Evolutionary conservation across 2,888 invertebrate genomes (phyloP), one percentile per base, ranked within the genome.

Genomic region (Lithosia quadra): DNA sequence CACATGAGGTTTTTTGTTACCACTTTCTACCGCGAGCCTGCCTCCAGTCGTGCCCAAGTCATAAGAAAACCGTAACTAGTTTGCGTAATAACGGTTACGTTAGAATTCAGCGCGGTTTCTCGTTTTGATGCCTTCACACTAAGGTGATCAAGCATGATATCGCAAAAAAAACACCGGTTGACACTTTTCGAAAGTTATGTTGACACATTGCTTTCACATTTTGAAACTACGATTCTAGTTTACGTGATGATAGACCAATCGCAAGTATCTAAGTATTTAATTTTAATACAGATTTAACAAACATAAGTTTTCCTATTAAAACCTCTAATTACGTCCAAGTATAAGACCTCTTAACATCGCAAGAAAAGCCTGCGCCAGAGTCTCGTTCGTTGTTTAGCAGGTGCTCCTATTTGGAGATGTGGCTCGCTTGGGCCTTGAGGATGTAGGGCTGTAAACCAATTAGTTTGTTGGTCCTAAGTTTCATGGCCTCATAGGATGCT

Each of bases 171-270:
- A 65, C 65, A 56, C 43, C 21, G 33, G 13, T 59, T 55, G 66
- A 63, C 62, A 39, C 28, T 73, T 75, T 67, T 68, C 65, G 72
- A 73, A 81, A 72, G 67, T 66, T 39, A 63, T 4, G 61, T 63
- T 15, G 60, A 66, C 57, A 69, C 58, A 36, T 63, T 53, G 69
- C 78, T 79, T 81, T 73, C 76, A 70, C 69, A 73, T 68, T 36
- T 10, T 43, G 55, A 53, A 18, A 62, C 11, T 5, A 8, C 39
- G 18, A 34, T 34, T 33, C 33, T 56, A 24, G 22, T 55, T 28
- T n/a, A 22, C 10, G 56, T 24, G 21, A 4, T 56, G 15, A 22
- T 4, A 13, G 56, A 56, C 56, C 24, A 56, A 4, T 56, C 18
- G 18, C 15, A 55, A 55, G 18, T 9, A n/a, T 18, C 8, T 5